phyloP scores from a whole-genome alignment of 2,888 invertebrate genomes.

The Stenurella melanura region DNA sequence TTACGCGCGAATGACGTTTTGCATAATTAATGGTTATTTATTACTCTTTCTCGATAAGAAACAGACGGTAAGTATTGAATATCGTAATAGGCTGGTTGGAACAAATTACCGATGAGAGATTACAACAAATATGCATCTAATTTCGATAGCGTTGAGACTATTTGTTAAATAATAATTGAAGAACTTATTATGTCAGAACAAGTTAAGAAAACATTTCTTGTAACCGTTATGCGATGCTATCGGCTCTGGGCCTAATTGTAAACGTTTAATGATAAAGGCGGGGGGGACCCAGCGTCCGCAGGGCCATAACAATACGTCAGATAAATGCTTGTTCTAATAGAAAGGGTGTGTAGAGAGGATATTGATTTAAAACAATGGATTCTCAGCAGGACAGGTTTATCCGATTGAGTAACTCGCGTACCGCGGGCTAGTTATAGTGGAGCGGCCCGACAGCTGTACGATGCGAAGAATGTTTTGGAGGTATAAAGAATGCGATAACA shows the following conservation, averaged over 20 bases:
- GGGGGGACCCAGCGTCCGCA: constrained; percentile 44
- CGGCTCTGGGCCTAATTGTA: constrained; percentile 52
- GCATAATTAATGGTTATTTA: no score
- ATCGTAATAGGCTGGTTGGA: constrained; percentile 44
- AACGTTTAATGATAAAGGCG: constrained; percentile 48
- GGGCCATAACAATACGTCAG: constrained; percentile 53
- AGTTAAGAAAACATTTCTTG: constrained; percentile 44
- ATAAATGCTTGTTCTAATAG: constrained; percentile 43
- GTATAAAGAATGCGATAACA: no score
- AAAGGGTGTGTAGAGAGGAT: constrained; percentile 51
- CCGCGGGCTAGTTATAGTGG: constrained; percentile 41
- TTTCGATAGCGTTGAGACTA: constrained; percentile 16
- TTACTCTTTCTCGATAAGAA: background rate
- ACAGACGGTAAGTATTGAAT: constrained; percentile 34
- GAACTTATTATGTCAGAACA: constrained; percentile 58
- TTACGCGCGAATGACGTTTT: no score
- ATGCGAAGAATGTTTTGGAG: no score
- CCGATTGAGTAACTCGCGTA: constrained; percentile 64
- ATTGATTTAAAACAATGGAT: constrained; percentile 68
- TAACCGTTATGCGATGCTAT: constrained; percentile 50
- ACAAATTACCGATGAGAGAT: constrained; percentile 52
- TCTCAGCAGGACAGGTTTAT: constrained; percentile 61
- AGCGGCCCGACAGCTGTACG: no score
- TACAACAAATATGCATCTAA: constrained; percentile 9
- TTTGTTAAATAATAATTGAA: constrained; percentile 46